These are phyloP conservation scores for Fregata magnificens DNA, from an alignment of 2,113 vertebrate genomes.

Conservation along the genomic window DNA sequence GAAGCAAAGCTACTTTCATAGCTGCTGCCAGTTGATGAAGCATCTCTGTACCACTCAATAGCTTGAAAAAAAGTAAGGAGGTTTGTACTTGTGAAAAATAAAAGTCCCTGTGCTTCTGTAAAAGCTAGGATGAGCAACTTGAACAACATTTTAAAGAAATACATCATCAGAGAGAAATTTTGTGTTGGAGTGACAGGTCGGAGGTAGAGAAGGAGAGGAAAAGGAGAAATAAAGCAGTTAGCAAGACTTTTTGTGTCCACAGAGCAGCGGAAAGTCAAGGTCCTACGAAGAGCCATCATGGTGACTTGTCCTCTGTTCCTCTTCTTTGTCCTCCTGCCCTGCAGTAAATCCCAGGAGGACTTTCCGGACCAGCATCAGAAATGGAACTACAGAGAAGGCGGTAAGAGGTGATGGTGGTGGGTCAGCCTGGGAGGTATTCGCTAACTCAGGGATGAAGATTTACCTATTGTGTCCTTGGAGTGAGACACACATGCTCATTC, in stretches of 20 bases:
- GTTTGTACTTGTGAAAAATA: not conserved
- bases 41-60: not conserved
- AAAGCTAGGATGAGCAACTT: not conserved
- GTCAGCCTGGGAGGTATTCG: not conserved
- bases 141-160: not conserved
- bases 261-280: not conserved
- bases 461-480: not conserved
- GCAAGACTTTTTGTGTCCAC: not conserved
- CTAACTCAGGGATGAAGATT: not conserved
- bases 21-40: not conserved
- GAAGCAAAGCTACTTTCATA: not conserved
- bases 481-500: not conserved
- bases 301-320: constrained; percentile 21
- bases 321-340: constrained; percentile 23
- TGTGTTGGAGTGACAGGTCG: not conserved
- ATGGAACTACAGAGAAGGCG: constrained; percentile 75
- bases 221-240: not conserved
- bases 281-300: not conserved
- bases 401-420: constrained; percentile 29
- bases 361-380: constrained; percentile 33
- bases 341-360: constrained; percentile 26
- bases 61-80: not conserved
- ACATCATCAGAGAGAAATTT: not conserved
- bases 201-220: not conserved
- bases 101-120: not conserved